Evolutionary conservation across 2,888 invertebrate species (phyloP).

Genomic region (Chesias legatella): DNA sequence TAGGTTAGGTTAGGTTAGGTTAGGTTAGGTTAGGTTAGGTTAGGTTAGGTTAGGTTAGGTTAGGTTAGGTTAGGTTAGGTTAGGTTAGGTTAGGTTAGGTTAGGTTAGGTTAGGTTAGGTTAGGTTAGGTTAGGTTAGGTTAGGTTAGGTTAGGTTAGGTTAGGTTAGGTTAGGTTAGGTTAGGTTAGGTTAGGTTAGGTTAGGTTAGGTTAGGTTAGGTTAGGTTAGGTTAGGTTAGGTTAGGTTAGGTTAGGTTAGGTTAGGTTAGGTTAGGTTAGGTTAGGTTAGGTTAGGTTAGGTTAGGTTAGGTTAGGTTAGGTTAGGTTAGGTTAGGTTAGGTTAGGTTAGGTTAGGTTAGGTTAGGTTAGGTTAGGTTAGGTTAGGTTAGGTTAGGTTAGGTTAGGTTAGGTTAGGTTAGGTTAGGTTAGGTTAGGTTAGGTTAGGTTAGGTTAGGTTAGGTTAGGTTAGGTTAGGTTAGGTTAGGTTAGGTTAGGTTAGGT

Average conservation of each 20-base stretch:
- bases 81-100: slow-evolving; percentile 9
- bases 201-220: slow-evolving; percentile 19
- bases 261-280: slow-evolving; percentile 24
- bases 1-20: slow-evolving; percentile 20
- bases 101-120: slow-evolving; percentile 8
- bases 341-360: slow-evolving; percentile 19
- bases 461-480: slow-evolving; percentile 27
- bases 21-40: slow-evolving; percentile 20
- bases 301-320: slow-evolving; percentile 23
- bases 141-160: slow-evolving; percentile 2
- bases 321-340: slow-evolving; percentile 18
- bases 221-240: slow-evolving; percentile 15
- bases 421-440: slow-evolving; percentile 24
- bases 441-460: slow-evolving; percentile 27
- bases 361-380: slow-evolving; percentile 23
- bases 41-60: slow-evolving; percentile 16
- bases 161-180: slow-evolving; percentile 2
- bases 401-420: slow-evolving; percentile 27
- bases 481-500: slow-evolving; percentile 27
- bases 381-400: slow-evolving; percentile 24
- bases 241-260: slow-evolving; percentile 22
- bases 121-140: slow-evolving; percentile 8
- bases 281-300: slow-evolving; percentile 23
- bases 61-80: slow-evolving; percentile 5
- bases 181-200: slow-evolving; percentile 14